These are phyloP conservation scores for Rissa tridactyla DNA, from an alignment of 2,113 vertebrate genomes.

Conservation along the genomic window DNA sequence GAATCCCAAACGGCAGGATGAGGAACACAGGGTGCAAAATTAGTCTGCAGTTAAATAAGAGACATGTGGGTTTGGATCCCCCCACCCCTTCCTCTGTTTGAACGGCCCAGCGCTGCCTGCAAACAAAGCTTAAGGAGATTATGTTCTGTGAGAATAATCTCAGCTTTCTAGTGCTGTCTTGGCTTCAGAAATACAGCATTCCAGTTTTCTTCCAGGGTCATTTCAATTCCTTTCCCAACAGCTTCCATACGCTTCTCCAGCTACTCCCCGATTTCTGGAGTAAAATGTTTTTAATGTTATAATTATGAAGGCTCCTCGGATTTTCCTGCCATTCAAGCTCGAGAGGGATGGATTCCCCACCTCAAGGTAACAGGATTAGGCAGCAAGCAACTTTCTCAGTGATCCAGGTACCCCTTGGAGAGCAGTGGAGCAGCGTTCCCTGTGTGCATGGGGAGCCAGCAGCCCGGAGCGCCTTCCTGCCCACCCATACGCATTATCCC, in stretches of 20 bases:
- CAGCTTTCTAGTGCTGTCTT: conserved; percentile 41
- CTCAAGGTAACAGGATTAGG: neutral
- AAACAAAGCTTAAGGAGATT: conserved; percentile 67
- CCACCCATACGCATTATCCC: conserved; percentile 59
- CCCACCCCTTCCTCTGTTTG: neutral
- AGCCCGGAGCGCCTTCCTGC: neutral
- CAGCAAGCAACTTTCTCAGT: neutral
- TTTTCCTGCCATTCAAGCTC: conserved; percentile 14
- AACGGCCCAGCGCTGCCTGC: conserved; percentile 21
- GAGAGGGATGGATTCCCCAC: neutral
- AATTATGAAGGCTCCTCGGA: conserved; percentile 16
- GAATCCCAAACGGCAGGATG: conserved; percentile 5
- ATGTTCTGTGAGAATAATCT: conserved; percentile 52
- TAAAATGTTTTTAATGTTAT: conserved; percentile 19
- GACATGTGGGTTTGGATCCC: neutral
- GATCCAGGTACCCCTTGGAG: neutral
- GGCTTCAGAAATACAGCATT: conserved; percentile 46
- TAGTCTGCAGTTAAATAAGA: conserved; percentile 43
- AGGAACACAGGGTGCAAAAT: conserved; percentile 34
- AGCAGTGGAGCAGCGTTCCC: neutral
- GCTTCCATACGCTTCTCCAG: neutral
- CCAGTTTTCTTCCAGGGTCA: conserved; percentile 28
- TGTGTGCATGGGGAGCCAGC: neutral
- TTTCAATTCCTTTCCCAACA: conserved; percentile 21
- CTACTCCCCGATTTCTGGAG: neutral